These are phyloP conservation scores for Anisognathus igniventris DNA, from an alignment of 2,797 vertebrate species.

Conservation along the genomic window DNA sequence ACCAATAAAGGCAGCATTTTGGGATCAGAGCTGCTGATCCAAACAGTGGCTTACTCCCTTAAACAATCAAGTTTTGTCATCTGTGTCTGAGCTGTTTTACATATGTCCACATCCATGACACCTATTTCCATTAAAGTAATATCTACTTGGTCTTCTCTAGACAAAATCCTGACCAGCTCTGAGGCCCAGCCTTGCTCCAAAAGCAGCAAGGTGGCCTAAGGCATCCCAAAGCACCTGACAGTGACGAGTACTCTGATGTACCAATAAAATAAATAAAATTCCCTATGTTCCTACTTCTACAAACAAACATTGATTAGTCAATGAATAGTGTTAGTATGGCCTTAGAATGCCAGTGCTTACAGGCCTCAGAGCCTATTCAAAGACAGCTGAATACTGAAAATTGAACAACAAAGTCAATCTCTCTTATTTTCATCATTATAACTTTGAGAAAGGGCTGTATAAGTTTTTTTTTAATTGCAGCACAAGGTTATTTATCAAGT, in stretches of 20 bases:
- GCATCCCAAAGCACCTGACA: background rate
- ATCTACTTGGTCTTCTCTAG: background rate
- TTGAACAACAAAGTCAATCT: background rate
- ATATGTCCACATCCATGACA: background rate
- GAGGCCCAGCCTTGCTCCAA: background rate
- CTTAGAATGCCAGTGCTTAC: background rate
- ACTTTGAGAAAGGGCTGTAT: background rate
- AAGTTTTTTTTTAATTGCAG: background rate
- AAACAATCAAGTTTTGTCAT: background rate
- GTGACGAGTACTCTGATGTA: background rate
- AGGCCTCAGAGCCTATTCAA: background rate
- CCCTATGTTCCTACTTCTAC: background rate
- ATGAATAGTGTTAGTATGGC: background rate
- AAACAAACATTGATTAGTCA: background rate
- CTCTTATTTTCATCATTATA: background rate
- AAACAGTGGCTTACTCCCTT: background rate
- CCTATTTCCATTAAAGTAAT: background rate
- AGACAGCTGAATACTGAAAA: background rate
- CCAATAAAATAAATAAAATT: background rate
- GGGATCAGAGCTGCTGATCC: background rate
- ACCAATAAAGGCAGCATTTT: background rate
- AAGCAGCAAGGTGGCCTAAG: background rate
- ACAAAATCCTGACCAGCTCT: background rate
- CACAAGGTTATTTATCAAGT: background rate
- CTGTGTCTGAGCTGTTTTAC: background rate